phyloP scores from a whole-genome alignment of 2,888 invertebrate species.

The Podabrus alpinus region DNA sequence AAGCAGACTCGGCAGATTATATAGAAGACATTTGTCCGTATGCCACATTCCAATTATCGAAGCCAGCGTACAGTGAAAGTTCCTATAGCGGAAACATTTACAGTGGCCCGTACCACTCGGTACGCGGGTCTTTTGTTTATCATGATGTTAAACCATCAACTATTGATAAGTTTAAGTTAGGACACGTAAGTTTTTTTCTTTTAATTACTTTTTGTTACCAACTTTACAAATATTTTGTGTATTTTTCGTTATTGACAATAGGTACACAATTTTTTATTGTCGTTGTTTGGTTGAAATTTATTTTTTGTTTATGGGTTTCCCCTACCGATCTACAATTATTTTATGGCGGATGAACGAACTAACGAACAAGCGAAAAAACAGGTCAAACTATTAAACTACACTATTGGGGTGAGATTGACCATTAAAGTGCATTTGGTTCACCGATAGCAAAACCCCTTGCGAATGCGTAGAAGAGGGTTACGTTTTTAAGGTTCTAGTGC shows the following conservation, averaged over 20 bases:
- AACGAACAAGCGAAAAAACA: background rate
- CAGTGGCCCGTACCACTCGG: constrained; percentile 85
- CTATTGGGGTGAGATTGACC: background rate
- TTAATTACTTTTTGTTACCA: constrained; percentile 15
- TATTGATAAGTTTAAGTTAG: constrained; percentile 75
- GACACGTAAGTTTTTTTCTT: constrained; percentile 62
- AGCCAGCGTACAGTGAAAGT: constrained; percentile 82
- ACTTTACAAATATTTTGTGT: constrained; percentile 1
- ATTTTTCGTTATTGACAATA: constrained; percentile 7
- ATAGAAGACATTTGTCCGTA: constrained; percentile 93
- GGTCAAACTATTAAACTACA: background rate
- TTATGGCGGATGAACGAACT: background rate
- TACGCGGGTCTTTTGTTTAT: constrained; percentile 85
- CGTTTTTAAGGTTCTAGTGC: no score
- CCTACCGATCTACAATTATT: background rate
- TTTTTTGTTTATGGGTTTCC: background rate
- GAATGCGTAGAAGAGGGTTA: no score
- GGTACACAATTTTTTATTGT: background rate
- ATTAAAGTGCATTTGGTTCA: background rate
- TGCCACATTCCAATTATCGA: constrained; percentile 88
- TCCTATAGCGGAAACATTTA: constrained; percentile 89
- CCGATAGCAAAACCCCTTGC: no score
- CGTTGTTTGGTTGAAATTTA: background rate
- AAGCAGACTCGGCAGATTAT: constrained; percentile 70
- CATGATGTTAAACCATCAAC: constrained; percentile 81